These are phyloP conservation scores for Apamea sordens DNA, from an alignment of 2,888 invertebrate genomes.

Conservation along the genomic window DNA sequence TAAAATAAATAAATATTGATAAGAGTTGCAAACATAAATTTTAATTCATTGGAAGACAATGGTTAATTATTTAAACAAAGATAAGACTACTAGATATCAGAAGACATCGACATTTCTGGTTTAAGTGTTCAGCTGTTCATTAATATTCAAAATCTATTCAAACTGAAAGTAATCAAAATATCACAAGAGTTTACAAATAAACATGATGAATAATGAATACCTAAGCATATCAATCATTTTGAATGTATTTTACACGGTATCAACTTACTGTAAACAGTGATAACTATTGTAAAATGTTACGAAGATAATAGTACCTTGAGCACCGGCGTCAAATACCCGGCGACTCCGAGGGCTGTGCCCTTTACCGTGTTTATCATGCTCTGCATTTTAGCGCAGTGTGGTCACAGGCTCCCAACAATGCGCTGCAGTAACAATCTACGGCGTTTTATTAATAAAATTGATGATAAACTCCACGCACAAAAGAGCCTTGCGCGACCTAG, in stretches of 20 bases:
- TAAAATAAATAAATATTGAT: not conserved
- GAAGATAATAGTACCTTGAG: slow-evolving; percentile 93
- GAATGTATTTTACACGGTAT: slow-evolving; percentile 22
- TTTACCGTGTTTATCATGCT: slow-evolving; percentile 98
- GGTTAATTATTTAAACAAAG: slow-evolving; percentile 17
- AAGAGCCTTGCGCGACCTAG: not conserved
- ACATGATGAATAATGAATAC: not conserved
- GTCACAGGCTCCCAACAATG: slow-evolving; percentile 19
- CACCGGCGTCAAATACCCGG: slow-evolving; percentile 98
- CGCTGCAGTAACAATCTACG: slow-evolving; percentile 8
- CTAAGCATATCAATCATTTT: slow-evolving; percentile 13
- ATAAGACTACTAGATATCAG: slow-evolving; percentile 9
- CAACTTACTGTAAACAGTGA: slow-evolving; percentile 51
- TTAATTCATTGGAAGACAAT: slow-evolving; percentile 17
- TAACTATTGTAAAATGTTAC: slow-evolving; percentile 30
- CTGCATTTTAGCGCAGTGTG: slow-evolving; percentile 92
- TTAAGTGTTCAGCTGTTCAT: slow-evolving; percentile 6
- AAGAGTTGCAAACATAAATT: slow-evolving; percentile 5
- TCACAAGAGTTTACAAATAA: not conserved
- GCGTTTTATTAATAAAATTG: slow-evolving; percentile 39
- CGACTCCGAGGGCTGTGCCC: slow-evolving; percentile 98
- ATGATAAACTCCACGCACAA: slow-evolving; percentile 26
- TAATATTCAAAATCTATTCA: slow-evolving; percentile 10
- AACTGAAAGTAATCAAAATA: not conserved
- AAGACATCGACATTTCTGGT: not conserved